phyloP scores from a whole-genome alignment of 2,797 vertebrate species.

The Moxostoma hubbsi region DNA sequence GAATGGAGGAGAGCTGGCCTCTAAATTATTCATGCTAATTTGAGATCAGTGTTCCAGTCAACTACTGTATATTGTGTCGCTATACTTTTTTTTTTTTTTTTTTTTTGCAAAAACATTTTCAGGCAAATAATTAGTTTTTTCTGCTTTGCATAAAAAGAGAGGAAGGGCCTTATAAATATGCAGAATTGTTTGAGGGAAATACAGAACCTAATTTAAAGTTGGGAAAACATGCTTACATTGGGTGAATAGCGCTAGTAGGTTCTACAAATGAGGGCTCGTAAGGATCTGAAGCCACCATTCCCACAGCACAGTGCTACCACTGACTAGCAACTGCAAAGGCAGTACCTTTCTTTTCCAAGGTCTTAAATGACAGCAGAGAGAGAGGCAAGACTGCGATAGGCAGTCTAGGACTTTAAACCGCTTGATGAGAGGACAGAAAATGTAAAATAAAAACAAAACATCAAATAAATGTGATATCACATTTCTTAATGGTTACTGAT shows the following conservation, averaged over 20 bases:
- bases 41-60: slow-evolving; percentile 51
- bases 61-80: slow-evolving; percentile 27
- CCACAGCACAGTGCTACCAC: slow-evolving; percentile 47
- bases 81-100: not conserved
- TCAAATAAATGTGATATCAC: not conserved
- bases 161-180: not conserved
- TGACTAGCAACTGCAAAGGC: slow-evolving; percentile 44
- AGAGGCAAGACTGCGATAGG: slow-evolving; percentile 83
- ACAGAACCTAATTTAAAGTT: slow-evolving; percentile 20
- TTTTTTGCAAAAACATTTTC: not conserved
- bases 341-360: slow-evolving; percentile 83
- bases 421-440: slow-evolving; percentile 66
- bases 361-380: slow-evolving; percentile 84
- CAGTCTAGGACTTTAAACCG: slow-evolving; percentile 79
- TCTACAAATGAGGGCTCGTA: slow-evolving; percentile 2
- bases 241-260: slow-evolving; percentile 22
- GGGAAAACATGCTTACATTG: not conserved
- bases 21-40: slow-evolving; percentile 62
- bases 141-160: not conserved
- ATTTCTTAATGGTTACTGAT: not conserved
- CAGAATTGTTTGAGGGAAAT: slow-evolving; percentile 17
- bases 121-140: slow-evolving; percentile 8
- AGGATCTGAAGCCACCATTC: slow-evolving; percentile 28
- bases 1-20: slow-evolving; percentile 42
- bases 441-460: slow-evolving; percentile 54